Evolutionary conservation across 2,888 invertebrate genomes (phyloP).

Genomic region (Hyposoter didymator): DNA sequence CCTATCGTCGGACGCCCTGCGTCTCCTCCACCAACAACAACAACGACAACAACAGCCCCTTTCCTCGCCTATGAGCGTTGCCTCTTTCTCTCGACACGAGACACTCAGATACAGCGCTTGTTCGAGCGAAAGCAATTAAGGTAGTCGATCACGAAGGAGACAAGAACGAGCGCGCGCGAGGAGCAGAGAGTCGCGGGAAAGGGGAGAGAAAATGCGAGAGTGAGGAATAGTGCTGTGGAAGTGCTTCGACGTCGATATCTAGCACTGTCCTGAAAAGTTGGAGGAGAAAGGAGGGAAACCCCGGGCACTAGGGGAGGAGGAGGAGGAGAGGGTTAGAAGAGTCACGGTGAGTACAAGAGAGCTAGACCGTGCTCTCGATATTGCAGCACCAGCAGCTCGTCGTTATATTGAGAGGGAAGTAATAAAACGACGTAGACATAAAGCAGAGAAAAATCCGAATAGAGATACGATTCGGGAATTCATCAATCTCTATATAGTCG

Average conservation of each 20-base stretch:
- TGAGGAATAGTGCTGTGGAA: constrained; percentile 21
- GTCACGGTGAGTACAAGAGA: background rate
- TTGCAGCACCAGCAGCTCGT: constrained; percentile 31
- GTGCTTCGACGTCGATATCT: constrained; percentile 28
- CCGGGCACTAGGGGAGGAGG: background rate
- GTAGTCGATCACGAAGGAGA: constrained; percentile 61
- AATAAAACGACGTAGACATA: background rate
- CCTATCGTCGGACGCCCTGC: constrained; percentile 18
- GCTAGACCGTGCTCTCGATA: constrained; percentile 1
- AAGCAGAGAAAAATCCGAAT: background rate
- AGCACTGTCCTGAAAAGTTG: constrained; percentile 7
- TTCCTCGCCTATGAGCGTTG: background rate
- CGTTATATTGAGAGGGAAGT: constrained; percentile 12
- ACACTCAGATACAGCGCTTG: constrained; percentile 54
- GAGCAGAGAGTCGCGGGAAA: constrained; percentile 8
- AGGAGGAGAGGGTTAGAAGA: constrained; percentile 6
- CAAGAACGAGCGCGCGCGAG: no score
- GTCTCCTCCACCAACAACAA: background rate
- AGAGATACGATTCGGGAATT: background rate
- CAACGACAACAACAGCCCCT: background rate
- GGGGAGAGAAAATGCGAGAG: constrained; percentile 11
- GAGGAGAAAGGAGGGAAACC: constrained; percentile 1
- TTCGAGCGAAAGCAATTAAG: constrained; percentile 64
- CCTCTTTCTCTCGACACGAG: constrained; percentile 15
- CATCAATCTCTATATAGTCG: constrained; percentile 9